These are phyloP conservation scores for Tribolium freemani DNA, from an alignment of 2,888 invertebrate genomes.

Conservation along the genomic window DNA sequence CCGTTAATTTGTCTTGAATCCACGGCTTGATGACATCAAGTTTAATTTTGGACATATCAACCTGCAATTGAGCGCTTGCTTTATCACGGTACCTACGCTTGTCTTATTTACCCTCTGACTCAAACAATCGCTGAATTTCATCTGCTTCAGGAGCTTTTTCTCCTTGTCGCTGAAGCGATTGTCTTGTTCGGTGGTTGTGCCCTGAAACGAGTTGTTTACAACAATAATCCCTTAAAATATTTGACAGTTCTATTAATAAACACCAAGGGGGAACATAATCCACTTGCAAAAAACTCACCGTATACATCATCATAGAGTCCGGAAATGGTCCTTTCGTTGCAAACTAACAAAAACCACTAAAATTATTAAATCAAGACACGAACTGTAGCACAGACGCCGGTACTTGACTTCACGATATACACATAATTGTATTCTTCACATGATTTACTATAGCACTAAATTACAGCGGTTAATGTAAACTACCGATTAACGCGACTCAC, in stretches of 20 bases:
- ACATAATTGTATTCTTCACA: constrained; percentile 34
- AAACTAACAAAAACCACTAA: constrained; percentile 20
- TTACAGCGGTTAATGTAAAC: constrained; percentile 4
- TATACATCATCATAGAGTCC: constrained; percentile 62
- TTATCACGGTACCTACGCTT: constrained; percentile 7
- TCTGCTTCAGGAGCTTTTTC: constrained; percentile 98
- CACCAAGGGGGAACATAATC: constrained; percentile 18
- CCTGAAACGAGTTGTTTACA: constrained; percentile 72
- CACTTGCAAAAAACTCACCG: constrained; percentile 56
- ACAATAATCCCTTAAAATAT: constrained; percentile 29
- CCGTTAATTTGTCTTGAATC: constrained; percentile 97
- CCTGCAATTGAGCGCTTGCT: constrained; percentile 70
- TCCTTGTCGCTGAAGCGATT: constrained; percentile 99
- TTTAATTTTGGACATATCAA: constrained; percentile 98
- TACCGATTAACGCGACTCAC: not conserved
- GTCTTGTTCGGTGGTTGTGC: constrained; percentile 98
- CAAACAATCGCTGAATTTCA: constrained; percentile 97
- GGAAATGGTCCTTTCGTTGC: constrained; percentile 8
- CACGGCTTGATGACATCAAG: constrained; percentile 98
- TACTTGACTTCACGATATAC: constrained; percentile 28
- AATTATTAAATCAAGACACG: constrained; percentile 15
- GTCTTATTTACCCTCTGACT: constrained; percentile 83
- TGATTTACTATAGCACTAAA: constrained; percentile 21
- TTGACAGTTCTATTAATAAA: constrained; percentile 46
- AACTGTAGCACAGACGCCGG: constrained; percentile 33